These are phyloP conservation scores for Drosophila arizonae DNA, from an alignment of 1,140 invertebrate species.

Conservation along the genomic window DNA sequence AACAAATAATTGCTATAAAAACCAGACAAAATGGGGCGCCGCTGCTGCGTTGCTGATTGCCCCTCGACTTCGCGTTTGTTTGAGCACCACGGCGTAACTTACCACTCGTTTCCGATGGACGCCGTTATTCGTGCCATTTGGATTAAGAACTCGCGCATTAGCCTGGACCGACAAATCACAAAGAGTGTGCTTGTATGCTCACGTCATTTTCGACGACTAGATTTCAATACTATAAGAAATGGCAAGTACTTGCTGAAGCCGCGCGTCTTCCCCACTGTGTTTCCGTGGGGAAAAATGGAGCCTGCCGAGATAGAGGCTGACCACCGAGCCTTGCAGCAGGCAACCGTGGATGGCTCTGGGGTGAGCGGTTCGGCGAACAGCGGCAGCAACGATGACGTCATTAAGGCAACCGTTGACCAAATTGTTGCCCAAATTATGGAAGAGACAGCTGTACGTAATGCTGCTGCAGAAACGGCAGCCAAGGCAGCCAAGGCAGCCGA, in stretches of 20 bases:
- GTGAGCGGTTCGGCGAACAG: constrained; percentile 20
- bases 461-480: constrained; percentile 25
- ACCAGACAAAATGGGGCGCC: constrained; percentile 62
- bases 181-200: constrained; percentile 86
- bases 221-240: constrained; percentile 86
- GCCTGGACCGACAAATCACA: constrained; percentile 83
- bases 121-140: constrained; percentile 82
- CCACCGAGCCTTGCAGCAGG: constrained; percentile 64
- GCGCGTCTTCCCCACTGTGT: constrained; percentile 83
- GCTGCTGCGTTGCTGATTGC: constrained; percentile 81
- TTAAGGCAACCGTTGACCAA: constrained; percentile 67
- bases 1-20: not conserved
- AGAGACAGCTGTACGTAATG: constrained; percentile 64
- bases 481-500: constrained; percentile 13
- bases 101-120: constrained; percentile 85
- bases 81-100: constrained; percentile 84
- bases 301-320: constrained; percentile 63
- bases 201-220: constrained; percentile 85
- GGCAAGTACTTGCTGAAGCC: constrained; percentile 85
- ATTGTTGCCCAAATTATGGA: constrained; percentile 69
- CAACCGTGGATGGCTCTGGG: constrained; percentile 40
- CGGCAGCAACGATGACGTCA: constrained; percentile 60
- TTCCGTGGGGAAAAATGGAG: constrained; percentile 82
- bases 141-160: constrained; percentile 84
- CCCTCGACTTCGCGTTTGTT: constrained; percentile 77